phyloP scores from a whole-genome alignment of 2,797 vertebrate genomes.

The Zalophus californianus region DNA sequence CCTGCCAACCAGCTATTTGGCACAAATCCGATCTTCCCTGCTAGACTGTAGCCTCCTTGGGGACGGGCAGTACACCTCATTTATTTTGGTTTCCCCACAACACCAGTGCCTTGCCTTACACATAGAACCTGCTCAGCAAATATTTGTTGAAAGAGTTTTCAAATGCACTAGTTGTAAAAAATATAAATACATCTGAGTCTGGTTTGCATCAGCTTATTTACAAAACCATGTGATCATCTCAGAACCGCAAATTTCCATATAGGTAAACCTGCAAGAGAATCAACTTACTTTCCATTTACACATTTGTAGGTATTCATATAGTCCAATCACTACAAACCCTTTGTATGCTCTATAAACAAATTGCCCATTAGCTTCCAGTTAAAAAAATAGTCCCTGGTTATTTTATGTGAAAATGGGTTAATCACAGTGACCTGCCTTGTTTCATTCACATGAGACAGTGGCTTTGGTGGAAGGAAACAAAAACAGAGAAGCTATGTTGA shows the following conservation, averaged over 20 bases:
- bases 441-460: background rate
- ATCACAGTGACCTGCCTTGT: background rate
- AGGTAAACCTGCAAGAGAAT: background rate
- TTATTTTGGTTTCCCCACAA: background rate
- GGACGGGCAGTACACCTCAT: background rate
- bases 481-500: slow-evolving; percentile 58
- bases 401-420: slow-evolving; percentile 23
- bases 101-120: background rate
- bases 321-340: background rate
- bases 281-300: background rate
- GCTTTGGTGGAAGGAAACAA: background rate
- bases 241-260: background rate
- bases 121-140: background rate
- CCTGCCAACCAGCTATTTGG: background rate
- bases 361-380: background rate
- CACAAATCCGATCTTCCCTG: background rate
- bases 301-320: background rate
- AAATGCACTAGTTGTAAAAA: background rate
- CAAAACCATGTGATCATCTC: background rate
- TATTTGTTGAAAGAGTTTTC: slow-evolving; percentile 36
- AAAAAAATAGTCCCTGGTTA: background rate
- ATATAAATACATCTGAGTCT: background rate
- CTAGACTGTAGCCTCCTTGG: background rate
- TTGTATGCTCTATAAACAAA: background rate
- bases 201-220: background rate